Conservation (phyloP, 2,113 vertebrate genomes). For the Noturus placidus region DNA sequence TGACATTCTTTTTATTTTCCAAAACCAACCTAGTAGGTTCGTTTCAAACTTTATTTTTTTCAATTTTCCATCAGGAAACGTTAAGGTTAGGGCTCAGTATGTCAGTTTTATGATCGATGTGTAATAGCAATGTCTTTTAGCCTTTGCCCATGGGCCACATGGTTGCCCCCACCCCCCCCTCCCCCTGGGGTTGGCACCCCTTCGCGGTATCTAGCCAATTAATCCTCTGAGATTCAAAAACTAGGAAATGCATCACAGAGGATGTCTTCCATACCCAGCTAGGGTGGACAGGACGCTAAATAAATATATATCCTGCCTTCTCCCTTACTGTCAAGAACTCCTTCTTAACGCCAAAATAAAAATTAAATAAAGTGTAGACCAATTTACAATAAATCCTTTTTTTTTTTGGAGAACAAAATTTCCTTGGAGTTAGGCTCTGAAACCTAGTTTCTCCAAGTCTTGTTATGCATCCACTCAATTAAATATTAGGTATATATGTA, state of each 20-base stretch:
- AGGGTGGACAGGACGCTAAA: no score
- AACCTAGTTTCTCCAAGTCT: conserved; percentile 55
- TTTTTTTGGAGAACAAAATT: conserved; percentile 32
- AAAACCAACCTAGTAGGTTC: conserved; percentile 45
- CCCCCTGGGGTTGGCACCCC: no score
- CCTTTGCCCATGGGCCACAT: conserved; percentile 5
- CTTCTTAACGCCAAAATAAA: conserved; percentile 50
- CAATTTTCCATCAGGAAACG: conserved; percentile 53
- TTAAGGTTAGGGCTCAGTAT: conserved; percentile 43
- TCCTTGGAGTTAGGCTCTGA: conserved; percentile 59
- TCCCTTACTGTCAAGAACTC: conserved; percentile 33
- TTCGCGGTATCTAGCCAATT: no score
- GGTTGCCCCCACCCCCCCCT: no score
- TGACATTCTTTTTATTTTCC: conserved; percentile 40
- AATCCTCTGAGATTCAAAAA: no score
- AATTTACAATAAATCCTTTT: not conserved
- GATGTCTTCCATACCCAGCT: no score
- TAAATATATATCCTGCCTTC: not conserved
- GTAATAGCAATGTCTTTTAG: conserved; percentile 28
- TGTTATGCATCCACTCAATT: conserved; percentile 61
- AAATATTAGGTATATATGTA: conserved; percentile 72
- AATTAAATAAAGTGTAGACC: conserved; percentile 18
- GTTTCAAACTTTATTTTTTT: conserved; percentile 40
- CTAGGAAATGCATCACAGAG: no score
- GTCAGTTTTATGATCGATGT: conserved; percentile 44